Evolutionary conservation across 2,888 invertebrate species (phyloP), one percentile per base, ranked within the genome.

Genomic region (Caenorhabditis panamensis): DNA sequence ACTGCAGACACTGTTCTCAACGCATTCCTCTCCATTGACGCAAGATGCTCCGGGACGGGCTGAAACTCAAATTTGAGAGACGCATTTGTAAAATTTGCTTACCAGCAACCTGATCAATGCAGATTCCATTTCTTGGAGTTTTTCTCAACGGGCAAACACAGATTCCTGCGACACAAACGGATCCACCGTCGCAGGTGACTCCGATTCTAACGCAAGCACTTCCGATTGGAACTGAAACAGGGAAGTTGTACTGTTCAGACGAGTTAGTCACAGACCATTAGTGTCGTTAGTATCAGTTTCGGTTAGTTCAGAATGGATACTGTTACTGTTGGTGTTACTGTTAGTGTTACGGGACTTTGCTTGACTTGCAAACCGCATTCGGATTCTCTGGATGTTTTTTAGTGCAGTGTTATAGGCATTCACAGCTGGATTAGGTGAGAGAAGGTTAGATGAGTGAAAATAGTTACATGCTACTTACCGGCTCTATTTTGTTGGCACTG

Each of bases 401-500:
- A 80, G 66, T 44, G 80, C 79, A 37, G 56, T 68, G 79, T 79
- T 79, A 79, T 73, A 79, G 8, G 79, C 79, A 20, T 31, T 67
- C 3, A 56, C 62, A 28, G 71, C 71, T 72, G 49, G 41, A 63
- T 44, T 41, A 41, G 62, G 4, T 31, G 5, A 13, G 41, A 9
- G 9, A 31, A 31, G 9, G 49, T 64, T 67, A 68, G 24, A 36
- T 18, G 13, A n/a, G 20, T 59, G 18, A n/a, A 4, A 69, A 28
- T 0, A n/a, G 37, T 11, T 9, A 37, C 22, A 31, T 37, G 20
- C 16, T n/a, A 31, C 78, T 18, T 76, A 90, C 90, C 90, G 56
- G 87, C 87, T 61, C 86, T 84, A n/a, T 89, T 88, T 8, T 89
- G 88, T 47, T 89, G 82, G 71, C 90, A 90, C 62, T 85, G 84